Percentiles rank a stretch among this genome's conserved stretches.
Evolutionary conservation across 2,113 vertebrate species (phyloP).

Genomic region (Semnornis frantzii): DNA sequence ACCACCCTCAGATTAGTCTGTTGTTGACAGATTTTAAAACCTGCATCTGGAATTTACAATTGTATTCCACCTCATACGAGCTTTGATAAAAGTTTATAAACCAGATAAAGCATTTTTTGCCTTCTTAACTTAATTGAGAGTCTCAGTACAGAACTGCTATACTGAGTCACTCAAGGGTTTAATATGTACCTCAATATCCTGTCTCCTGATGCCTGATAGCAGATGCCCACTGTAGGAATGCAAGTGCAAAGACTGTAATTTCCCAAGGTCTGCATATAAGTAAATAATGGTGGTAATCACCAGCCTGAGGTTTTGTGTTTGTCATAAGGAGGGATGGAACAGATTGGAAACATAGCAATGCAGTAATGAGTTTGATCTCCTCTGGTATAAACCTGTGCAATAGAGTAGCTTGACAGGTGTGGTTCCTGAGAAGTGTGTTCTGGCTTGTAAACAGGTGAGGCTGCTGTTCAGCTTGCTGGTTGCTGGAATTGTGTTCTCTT

Average conservation of each 20-base stretch:
- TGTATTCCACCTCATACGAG: not conserved
- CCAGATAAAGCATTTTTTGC: not conserved
- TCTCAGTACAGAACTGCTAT: not conserved
- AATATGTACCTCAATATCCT: not conserved
- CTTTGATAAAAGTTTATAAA: not conserved
- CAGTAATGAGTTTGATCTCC: not conserved
- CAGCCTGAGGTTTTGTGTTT: not conserved
- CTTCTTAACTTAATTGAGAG: not conserved
- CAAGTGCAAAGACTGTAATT: not conserved
- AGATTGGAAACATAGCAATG: not conserved
- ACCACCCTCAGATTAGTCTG: not conserved
- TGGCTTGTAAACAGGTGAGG: conserved; percentile 24
- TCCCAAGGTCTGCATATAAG: not conserved
- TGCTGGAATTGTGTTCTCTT: conserved; percentile 22
- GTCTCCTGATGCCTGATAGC: not conserved
- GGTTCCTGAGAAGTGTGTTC: not conserved
- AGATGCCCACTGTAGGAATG: not conserved
- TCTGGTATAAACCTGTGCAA: not conserved
- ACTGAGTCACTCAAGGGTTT: not conserved
- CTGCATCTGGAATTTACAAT: not conserved
- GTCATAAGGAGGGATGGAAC: not conserved
- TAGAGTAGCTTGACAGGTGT: not conserved
- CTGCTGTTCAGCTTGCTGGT: not conserved
- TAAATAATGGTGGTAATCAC: not conserved
- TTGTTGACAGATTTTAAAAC: not conserved